Conservation (phyloP, 1,140 invertebrate species). For the Eupristina koningsbergeri region DNA sequence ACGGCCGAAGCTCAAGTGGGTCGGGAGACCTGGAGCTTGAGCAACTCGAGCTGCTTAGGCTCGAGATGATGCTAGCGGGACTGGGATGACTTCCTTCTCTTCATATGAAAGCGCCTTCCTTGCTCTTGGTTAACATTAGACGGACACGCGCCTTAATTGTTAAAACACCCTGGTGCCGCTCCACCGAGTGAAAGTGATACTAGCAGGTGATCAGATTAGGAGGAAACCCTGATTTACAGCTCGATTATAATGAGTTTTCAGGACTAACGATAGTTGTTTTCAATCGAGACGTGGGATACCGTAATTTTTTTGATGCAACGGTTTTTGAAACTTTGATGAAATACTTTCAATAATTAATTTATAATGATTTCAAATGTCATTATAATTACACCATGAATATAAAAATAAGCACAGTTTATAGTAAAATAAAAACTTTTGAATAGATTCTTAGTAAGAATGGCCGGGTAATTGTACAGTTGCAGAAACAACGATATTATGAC, state of each 20-base stretch:
- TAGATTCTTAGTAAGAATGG: background rate
- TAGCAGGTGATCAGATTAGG: no score
- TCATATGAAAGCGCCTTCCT: background rate
- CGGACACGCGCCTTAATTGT: background rate
- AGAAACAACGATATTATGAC: background rate
- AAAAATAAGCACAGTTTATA: background rate
- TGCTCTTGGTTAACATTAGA: background rate
- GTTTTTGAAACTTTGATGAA: no score
- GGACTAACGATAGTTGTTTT: no score
- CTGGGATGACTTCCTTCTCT: background rate
- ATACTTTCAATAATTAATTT: no score
- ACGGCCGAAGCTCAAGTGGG: constrained; percentile 48
- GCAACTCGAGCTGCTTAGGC: constrained; percentile 31
- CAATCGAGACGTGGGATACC: no score
- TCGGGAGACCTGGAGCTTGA: constrained; percentile 35
- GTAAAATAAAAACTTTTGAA: background rate
- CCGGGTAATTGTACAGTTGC: background rate
- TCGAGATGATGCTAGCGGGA: constrained; percentile 31
- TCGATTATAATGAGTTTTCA: no score
- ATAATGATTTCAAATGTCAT: background rate
- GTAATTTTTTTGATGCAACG: no score
- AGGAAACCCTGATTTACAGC: no score
- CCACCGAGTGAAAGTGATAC: constrained; percentile 20
- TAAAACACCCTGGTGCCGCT: background rate
- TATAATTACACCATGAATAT: background rate